A percentile compares a stretch with the other conserved stretches of the same genome.
Evolutionary conservation across 2,797 vertebrate species (phyloP).

Genomic region (Siniperca undulata): DNA sequence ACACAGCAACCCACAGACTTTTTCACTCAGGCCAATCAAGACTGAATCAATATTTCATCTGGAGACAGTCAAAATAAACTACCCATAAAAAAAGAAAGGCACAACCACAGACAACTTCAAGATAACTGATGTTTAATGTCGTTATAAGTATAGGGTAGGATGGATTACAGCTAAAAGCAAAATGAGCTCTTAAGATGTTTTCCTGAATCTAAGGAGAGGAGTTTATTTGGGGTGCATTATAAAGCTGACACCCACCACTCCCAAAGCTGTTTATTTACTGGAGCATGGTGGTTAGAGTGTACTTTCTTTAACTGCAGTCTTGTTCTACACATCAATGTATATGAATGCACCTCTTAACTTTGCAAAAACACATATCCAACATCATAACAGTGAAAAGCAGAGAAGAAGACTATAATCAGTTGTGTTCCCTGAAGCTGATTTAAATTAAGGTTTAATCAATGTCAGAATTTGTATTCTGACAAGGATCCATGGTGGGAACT

Average conservation of each 20-base stretch:
- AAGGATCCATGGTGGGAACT: not conserved
- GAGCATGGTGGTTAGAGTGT: slow-evolving; percentile 22
- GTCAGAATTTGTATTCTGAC: not conserved
- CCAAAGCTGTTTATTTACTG: slow-evolving; percentile 59
- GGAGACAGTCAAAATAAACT: slow-evolving; percentile 56
- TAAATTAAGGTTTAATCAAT: slow-evolving; percentile 6
- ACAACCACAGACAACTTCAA: slow-evolving; percentile 23
- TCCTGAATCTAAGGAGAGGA: slow-evolving; percentile 35
- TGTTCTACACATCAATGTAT: slow-evolving; percentile 20
- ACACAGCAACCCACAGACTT: slow-evolving; percentile 35
- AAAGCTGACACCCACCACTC: slow-evolving; percentile 54
- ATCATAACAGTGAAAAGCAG: not conserved
- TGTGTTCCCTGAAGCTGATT: not conserved
- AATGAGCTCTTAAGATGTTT: slow-evolving; percentile 46
- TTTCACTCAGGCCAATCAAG: slow-evolving; percentile 49
- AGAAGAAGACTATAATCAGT: not conserved
- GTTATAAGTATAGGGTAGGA: slow-evolving; percentile 51
- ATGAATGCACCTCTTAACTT: not conserved
- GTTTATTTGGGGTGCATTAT: slow-evolving; percentile 52
- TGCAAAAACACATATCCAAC: not conserved
- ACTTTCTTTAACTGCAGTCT: slow-evolving; percentile 46
- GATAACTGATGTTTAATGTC: slow-evolving; percentile 51
- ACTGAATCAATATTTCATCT: slow-evolving; percentile 56
- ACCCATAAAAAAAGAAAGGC: slow-evolving; percentile 34
- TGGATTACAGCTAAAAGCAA: slow-evolving; percentile 44